Conservation (phyloP, 2,888 invertebrate genomes). For the Trisateles emortualis region DNA sequence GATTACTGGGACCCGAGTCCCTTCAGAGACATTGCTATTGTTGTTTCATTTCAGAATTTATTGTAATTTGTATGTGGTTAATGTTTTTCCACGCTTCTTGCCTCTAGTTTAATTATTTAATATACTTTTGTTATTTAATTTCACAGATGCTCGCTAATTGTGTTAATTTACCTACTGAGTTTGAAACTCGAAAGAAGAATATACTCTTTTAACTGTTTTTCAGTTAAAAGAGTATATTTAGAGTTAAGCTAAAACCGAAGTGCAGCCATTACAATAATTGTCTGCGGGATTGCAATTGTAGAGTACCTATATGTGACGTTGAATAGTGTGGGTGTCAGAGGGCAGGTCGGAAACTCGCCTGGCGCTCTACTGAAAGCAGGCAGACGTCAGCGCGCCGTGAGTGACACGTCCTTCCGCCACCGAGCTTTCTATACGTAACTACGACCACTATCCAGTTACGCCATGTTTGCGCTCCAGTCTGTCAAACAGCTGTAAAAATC, state of each 20-base stretch:
- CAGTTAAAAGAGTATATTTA: neutral
- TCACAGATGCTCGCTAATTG: constrained; percentile 30
- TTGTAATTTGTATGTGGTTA: constrained; percentile 47
- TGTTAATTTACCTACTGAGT: constrained; percentile 36
- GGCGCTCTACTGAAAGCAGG: constrained; percentile 75
- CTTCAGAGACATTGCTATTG: constrained; percentile 51
- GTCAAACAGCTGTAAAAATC: constrained; percentile 49
- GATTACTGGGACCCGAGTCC: constrained; percentile 55
- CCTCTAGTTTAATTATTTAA: constrained; percentile 28
- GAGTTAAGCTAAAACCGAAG: constrained; percentile 7
- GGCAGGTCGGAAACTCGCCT: constrained; percentile 77
- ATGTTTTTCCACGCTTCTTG: constrained; percentile 34
- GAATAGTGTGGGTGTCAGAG: constrained; percentile 69
- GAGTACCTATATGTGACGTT: constrained; percentile 55
- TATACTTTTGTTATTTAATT: constrained; percentile 34
- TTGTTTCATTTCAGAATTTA: constrained; percentile 47
- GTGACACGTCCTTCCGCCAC: constrained; percentile 83
- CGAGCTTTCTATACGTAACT: constrained; percentile 64
- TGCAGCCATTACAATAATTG: constrained; percentile 25
- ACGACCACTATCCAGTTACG: constrained; percentile 62
- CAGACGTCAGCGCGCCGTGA: constrained; percentile 74
- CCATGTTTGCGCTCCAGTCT: constrained; percentile 50
- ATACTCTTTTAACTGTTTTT: too few species aligned
- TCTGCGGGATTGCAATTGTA: constrained; percentile 48
- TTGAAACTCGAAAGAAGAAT: neutral